Conservation (phyloP, 2,888 invertebrate genomes). For the Hypercompe scribonia region DNA sequence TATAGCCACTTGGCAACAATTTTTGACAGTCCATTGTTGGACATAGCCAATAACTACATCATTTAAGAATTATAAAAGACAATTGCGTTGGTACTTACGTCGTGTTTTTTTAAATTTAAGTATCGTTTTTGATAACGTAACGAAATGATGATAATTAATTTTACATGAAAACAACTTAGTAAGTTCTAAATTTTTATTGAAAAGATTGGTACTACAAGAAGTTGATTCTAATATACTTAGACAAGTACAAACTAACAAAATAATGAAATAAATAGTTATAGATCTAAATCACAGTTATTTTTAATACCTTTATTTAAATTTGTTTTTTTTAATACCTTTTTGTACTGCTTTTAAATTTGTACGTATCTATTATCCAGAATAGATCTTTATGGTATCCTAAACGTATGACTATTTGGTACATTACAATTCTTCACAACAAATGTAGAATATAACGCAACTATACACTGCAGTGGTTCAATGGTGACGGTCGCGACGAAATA, state of each 20-base stretch:
- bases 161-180: too few species aligned
- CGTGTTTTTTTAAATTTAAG: not conserved
- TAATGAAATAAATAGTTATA: not conserved
- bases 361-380: not conserved
- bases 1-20: too few species aligned
- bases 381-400: not conserved
- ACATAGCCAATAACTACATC: not conserved
- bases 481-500: slow-evolving; percentile 38
- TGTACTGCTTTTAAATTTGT: not conserved
- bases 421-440: slow-evolving; percentile 12
- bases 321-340: not conserved
- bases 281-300: not conserved
- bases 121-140: not conserved
- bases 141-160: not conserved
- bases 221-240: not conserved
- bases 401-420: not conserved
- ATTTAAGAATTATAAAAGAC: not conserved
- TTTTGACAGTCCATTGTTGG: too few species aligned
- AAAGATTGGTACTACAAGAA: too few species aligned
- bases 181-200: too few species aligned
- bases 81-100: not conserved
- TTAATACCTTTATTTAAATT: not conserved
- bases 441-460: slow-evolving; percentile 17
- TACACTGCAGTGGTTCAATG: slow-evolving; percentile 42
- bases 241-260: not conserved